Base-by-base conservation (phyloP, 2,888 invertebrate species). In the Laspeyria flexula region DNA sequence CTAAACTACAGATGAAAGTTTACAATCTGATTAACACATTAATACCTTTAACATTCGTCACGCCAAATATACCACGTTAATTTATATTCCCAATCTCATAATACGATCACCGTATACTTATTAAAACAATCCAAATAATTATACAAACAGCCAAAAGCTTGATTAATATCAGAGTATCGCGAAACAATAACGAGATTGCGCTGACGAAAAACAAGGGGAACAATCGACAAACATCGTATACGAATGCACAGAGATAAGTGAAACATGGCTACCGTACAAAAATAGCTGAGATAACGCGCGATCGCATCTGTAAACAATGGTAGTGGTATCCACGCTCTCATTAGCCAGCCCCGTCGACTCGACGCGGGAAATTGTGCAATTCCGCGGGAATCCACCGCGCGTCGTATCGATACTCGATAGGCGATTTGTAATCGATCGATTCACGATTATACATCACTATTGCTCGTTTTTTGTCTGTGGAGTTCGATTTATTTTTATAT, bases 241-340 rank as follows among this genome's bases (percentile, higher is more conserved):
- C 82, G 81, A 83, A 80, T 81, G 77, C 79, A 64, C 30, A 45
- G 69, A 84, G 88, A 90, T 90, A 91, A 88, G 85, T 85, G 74
- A 81, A 88, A 89, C 89, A 89, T 83, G 86, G 82, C 86, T 86
- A 83, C 88, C 78, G 83, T 71, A 84, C 85, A 86, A 90, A 90
- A 88, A 90, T 88, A 88, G 77, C 78, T 61, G 75, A 86, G 89
- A 90, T 90, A 89, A 83, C 73, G 63, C 21, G 54, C 75, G 88
- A 89, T 89, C 81, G 79, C 77, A 89, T 90, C 90, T 83, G 86
- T 85, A 88, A 86, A 92, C 91, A 92, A 92, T 91, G 88, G 90
- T 77, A 74, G 74, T 73, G 76, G 79, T 78, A 81, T 83, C 85
- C 87, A 83, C 86, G 88, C 88, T 86, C 91, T 91, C 90, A 90